Conservation (phyloP, 2,888 invertebrate genomes). For the Odontomyia ornata region DNA sequence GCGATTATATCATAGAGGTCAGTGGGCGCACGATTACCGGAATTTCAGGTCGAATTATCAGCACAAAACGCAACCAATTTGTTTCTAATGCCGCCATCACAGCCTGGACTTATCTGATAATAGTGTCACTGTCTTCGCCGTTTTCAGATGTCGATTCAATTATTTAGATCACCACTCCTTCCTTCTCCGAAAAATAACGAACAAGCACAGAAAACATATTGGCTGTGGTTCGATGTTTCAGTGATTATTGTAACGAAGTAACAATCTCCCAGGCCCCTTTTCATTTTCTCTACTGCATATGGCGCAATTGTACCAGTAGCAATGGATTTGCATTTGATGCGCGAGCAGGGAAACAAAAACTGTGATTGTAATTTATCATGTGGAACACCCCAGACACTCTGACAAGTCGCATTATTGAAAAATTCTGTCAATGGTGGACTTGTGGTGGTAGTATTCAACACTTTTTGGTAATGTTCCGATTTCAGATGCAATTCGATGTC, state of each 20-base stretch:
- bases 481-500: no score
- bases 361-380: conserved; percentile 48
- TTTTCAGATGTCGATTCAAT: background rate
- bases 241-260: conserved; percentile 47
- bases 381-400: conserved; percentile 49
- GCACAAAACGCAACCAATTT: background rate
- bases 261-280: conserved; percentile 40
- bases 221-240: conserved; percentile 50
- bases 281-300: conserved; percentile 32
- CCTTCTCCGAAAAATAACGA: conserved; percentile 14
- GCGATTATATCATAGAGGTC: background rate
- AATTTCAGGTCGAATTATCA: background rate
- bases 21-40: background rate
- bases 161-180: background rate
- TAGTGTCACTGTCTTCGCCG: background rate
- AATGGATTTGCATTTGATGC: conserved; percentile 50
- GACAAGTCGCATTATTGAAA: conserved; percentile 11
- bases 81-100: background rate
- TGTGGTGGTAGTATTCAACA: background rate
- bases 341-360: conserved; percentile 48
- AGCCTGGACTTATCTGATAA: background rate
- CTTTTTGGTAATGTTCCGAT: no score
- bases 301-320: conserved; percentile 45
- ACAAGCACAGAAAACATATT: conserved; percentile 44
- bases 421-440: background rate